A percentile compares a stretch with the other conserved stretches of the same genome.
Evolutionary conservation across 2,888 invertebrate genomes (phyloP).

Genomic region (Drosophila testacea): DNA sequence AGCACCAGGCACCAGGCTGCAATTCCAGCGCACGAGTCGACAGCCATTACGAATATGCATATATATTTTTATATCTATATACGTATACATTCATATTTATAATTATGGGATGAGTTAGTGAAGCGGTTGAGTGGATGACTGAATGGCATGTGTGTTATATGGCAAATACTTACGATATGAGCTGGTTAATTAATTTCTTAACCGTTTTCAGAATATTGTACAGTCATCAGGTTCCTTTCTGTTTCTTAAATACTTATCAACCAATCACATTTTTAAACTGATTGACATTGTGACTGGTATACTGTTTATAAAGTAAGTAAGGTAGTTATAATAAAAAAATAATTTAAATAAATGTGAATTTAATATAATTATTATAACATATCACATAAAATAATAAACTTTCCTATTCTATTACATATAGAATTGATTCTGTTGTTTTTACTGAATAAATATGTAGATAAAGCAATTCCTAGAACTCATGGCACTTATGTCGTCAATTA

Average conservation of each 20-base stretch:
- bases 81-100: neutral
- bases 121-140: conserved; percentile 18
- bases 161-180: conserved; percentile 22
- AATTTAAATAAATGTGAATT: no score
- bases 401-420: no score
- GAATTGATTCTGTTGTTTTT: no score
- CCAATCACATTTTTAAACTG: neutral
- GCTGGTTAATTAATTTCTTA: conserved; percentile 8
- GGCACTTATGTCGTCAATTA: no score
- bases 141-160: conserved; percentile 35
- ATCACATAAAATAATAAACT: no score
- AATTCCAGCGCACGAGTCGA: conserved; percentile 37
- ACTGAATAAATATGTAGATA: no score
- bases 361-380: no score
- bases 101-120: conserved; percentile 38
- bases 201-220: neutral
- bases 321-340: no score
- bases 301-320: no score
- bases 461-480: no score
- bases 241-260: neutral
- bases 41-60: conserved; percentile 30
- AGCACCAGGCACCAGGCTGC: neutral
- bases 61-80: neutral
- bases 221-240: conserved; percentile 1
- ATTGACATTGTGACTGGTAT: no score